Percentiles rank a stretch among this genome's conserved stretches.
phyloP scores from a whole-genome alignment of 2,888 invertebrate genomes.

The Antitype chi region DNA sequence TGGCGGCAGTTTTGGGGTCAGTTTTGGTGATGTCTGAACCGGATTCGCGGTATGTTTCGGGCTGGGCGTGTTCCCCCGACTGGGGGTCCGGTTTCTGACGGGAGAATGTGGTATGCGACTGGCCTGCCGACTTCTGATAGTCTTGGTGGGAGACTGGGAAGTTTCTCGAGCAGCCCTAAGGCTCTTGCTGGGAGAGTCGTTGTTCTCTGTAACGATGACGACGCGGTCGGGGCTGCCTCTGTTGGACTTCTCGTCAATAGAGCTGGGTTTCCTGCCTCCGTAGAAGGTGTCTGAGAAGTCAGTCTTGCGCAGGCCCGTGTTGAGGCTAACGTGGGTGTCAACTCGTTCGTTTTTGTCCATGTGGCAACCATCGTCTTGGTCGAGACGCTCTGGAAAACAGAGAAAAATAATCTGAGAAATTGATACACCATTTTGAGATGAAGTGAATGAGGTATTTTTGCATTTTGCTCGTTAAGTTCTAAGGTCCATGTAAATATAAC shows the following conservation, averaged over 20 bases:
- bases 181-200: constrained; percentile 86
- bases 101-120: constrained; percentile 88
- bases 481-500: neutral
- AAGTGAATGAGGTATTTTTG: no score
- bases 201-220: constrained; percentile 78
- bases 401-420: constrained; percentile 28
- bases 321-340: constrained; percentile 92
- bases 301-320: constrained; percentile 93
- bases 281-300: constrained; percentile 92
- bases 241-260: constrained; percentile 83
- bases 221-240: constrained; percentile 86
- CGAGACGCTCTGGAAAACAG: constrained; percentile 92
- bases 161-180: constrained; percentile 82
- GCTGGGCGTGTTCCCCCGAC: constrained; percentile 86
- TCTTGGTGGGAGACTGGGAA: constrained; percentile 83
- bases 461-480: no score
- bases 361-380: constrained; percentile 87
- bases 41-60: constrained; percentile 82
- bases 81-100: constrained; percentile 81
- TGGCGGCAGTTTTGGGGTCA: constrained; percentile 84
- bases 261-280: constrained; percentile 87
- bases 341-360: constrained; percentile 81
- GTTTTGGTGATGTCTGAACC: constrained; percentile 85
- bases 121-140: constrained; percentile 84
- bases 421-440: neutral